Conservation (phyloP, 2,888 invertebrate species). For the Polymixis lichenea region DNA sequence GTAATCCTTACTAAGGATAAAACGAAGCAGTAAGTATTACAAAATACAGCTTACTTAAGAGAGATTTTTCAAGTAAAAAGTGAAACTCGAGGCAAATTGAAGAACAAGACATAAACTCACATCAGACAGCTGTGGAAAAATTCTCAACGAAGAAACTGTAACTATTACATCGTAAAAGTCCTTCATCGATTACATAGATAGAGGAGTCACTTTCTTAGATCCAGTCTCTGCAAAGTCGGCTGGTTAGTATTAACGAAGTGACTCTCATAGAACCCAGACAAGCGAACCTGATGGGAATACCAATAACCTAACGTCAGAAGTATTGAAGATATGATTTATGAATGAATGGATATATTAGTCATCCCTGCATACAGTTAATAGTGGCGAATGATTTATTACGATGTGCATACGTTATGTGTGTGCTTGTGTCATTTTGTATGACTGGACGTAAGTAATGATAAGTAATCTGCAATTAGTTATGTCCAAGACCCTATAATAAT, state of each 20-base stretch:
- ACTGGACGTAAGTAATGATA: constrained; percentile 27
- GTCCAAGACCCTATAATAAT: background rate
- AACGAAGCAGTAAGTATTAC: background rate
- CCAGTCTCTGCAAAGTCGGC: background rate
- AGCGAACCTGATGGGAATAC: constrained; percentile 24
- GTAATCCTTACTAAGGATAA: too few species aligned
- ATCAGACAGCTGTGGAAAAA: background rate
- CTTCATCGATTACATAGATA: background rate
- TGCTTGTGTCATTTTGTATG: constrained; percentile 31
- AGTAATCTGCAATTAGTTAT: constrained; percentile 22
- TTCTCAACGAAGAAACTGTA: background rate
- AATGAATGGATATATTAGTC: constrained; percentile 45
- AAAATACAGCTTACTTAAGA: background rate
- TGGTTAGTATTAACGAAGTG: too few species aligned
- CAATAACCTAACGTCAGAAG: constrained; percentile 14
- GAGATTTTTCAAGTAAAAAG: background rate
- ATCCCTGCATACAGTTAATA: constrained; percentile 37
- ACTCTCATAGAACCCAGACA: too few species aligned
- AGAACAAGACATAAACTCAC: too few species aligned
- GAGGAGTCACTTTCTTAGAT: background rate
- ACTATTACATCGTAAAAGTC: background rate
- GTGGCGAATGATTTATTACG: constrained; percentile 26
- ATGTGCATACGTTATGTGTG: constrained; percentile 24
- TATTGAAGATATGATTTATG: constrained; percentile 49
- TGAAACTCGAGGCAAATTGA: background rate